Percentiles rank a stretch among this genome's conserved stretches.
Conservation (phyloP, 2,797 vertebrate genomes). For the Salarias fasciatus region DNA sequence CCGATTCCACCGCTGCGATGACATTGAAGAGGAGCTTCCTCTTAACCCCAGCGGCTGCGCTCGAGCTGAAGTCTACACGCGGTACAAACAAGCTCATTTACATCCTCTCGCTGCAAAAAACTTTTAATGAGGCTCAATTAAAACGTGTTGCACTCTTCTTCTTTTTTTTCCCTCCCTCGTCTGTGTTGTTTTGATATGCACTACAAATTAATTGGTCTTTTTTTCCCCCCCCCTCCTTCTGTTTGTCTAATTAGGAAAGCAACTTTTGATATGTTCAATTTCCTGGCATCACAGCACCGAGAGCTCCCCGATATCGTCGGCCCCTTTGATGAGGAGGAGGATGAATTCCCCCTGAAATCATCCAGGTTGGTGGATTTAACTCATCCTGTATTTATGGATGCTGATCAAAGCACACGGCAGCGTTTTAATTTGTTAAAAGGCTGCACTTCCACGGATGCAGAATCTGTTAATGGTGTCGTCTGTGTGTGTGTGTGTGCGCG, state of each 20-base stretch:
- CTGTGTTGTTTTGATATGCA: not conserved
- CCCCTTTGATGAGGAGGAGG: conserved; percentile 90
- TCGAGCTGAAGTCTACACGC: conserved; percentile 86
- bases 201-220: not conserved
- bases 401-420: not conserved
- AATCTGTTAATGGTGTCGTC: conserved; percentile 2
- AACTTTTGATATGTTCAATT: conserved; percentile 96
- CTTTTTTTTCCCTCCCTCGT: not conserved
- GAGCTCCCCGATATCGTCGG: conserved; percentile 84
- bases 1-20: conserved; percentile 90
- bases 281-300: conserved; percentile 92
- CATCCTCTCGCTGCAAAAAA: not conserved
- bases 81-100: conserved; percentile 68
- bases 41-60: conserved; percentile 90
- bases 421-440: not conserved
- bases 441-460: not conserved
- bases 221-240: not conserved
- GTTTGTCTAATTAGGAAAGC: conserved; percentile 82
- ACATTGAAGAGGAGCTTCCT: conserved; percentile 87
- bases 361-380: conserved; percentile 80
- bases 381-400: not conserved
- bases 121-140: not conserved
- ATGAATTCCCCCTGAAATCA: conserved; percentile 92
- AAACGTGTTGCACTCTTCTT: not conserved
- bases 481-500: no score